phyloP scores from a whole-genome alignment of 2,797 vertebrate genomes.

The Pachyuromys duprasi region DNA sequence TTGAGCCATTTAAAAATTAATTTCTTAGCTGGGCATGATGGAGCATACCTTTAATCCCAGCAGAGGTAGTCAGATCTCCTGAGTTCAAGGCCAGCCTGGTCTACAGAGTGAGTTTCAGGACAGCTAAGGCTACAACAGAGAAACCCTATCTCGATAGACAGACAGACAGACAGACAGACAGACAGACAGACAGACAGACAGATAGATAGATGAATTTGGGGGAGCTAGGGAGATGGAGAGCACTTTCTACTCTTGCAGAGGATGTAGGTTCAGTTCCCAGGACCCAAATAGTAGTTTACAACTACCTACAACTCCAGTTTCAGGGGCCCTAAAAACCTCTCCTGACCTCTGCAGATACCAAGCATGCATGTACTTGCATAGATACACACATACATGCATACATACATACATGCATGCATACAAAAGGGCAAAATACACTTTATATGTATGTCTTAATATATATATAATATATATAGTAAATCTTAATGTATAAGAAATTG shows the following conservation, averaged over 20 bases:
- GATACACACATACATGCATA: too few species aligned
- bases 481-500: too few species aligned
- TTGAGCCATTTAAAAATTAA: conserved; percentile 15
- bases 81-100: background rate
- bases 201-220: too few species aligned
- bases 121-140: background rate
- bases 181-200: too few species aligned
- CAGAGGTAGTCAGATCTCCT: background rate
- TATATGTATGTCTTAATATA: too few species aligned
- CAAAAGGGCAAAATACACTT: too few species aligned
- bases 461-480: too few species aligned
- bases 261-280: background rate
- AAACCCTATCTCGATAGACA: background rate
- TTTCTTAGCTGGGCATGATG: too few species aligned
- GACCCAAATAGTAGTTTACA: background rate
- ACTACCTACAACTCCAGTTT: too few species aligned
- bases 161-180: too few species aligned
- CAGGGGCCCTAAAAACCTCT: background rate
- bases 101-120: background rate
- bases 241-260: background rate
- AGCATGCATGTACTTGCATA: background rate
- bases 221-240: background rate
- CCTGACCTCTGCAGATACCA: background rate
- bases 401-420: too few species aligned
- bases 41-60: too few species aligned